Evolutionary conservation across 92 coral and sea anemone genomes (phyloP), one percentile per base, ranked within the genome.

Genomic region (Anthopleura xanthogrammica): DNA sequence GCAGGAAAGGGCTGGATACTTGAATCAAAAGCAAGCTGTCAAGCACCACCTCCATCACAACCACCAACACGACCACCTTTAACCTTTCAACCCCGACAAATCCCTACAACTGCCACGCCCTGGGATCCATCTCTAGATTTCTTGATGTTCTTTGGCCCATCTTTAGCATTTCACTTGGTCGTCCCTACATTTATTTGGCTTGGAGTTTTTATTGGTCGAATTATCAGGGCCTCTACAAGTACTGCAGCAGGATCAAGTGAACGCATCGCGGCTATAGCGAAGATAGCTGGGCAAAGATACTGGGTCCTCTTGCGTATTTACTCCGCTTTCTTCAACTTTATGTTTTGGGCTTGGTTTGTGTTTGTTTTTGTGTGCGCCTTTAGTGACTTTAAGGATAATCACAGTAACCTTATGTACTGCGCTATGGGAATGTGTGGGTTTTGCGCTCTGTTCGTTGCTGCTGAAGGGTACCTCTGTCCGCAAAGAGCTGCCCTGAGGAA

Each of bases 261-360:
- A 10, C 86, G 92, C 17, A 52, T 74, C 6, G 7, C 57, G 22
- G 84, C 87, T 50, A 77, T 89, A 2, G 68, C 54, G 29, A 77
- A 77, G 19, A 57, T 83, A 12, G 17, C 54, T 20, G 41, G 68
- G 22, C 76, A 66, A 7, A 86, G 89, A 2, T 86, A 85, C n/a
- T 56, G 77, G 83, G 54, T 46, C 22, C 40, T 89, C 29, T 50
- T 85, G 19, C 89, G 84, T 2, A 36, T 41, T 2, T 89, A 62
- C 58, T 89, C 92, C 42, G 87, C 89, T 36, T 85, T 72, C 48
- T 72, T 85, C 4, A 89, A 89, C 89, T 79, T 89, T 39, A 60
- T 86, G 16, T 89, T 89, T 79, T 89, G 92, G 92, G 81, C 87
- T 40, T 89, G 89, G 92, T 57, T 86, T 23, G 80, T 60, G 19